Evolutionary conservation across 2,113 vertebrate species (phyloP), one percentile per base, ranked within the genome.

Genomic region (Ciconia stormi): DNA sequence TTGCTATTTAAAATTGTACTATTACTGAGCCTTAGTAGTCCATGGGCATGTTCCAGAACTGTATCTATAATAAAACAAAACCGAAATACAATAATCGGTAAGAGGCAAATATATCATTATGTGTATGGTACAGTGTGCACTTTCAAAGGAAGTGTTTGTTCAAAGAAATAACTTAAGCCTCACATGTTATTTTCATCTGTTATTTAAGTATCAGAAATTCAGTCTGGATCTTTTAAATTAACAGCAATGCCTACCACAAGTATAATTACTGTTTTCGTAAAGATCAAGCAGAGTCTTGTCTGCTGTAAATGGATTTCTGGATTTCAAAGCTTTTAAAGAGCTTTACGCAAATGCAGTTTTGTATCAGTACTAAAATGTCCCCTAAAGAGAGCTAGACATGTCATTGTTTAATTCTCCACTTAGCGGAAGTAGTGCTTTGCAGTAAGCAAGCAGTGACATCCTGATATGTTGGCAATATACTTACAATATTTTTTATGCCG

Each of bases 401-500:
- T 79, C 91, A 77, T 89, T 89, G 58, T 93, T 97, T 96, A 67
- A 67, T 88, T 97, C 65, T 87, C 70, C 89, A 91, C 34, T 89
- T 96, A 89, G 72, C 86, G 90, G 97, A 91, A 66, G 77, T 92
- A 97, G 88, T 87, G 22, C 84, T 97, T 90, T 82, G 81, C 40
- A 69, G 34, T 91, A 86, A 97, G 78, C 89, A 82, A 94, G 82
- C 91, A 97, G 90, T 96, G 90, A 69, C 59, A 83, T 87, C 84
- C 78, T 92, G 59, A 84, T 88, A 83, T 82, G 88, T 86, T 96
- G 93, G 80, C 95, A 97, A 82, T 87, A 80, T 62, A 69, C 23
- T 73, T 52, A 36, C 29, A 93, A 86, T 81, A 47, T 34, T 61
- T 83, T 72, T 66, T 42, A 94, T 86, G 86, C 74, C 44, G 3